Base-by-base conservation (phyloP, 2,888 invertebrate species). In the Suillia variegata region DNA sequence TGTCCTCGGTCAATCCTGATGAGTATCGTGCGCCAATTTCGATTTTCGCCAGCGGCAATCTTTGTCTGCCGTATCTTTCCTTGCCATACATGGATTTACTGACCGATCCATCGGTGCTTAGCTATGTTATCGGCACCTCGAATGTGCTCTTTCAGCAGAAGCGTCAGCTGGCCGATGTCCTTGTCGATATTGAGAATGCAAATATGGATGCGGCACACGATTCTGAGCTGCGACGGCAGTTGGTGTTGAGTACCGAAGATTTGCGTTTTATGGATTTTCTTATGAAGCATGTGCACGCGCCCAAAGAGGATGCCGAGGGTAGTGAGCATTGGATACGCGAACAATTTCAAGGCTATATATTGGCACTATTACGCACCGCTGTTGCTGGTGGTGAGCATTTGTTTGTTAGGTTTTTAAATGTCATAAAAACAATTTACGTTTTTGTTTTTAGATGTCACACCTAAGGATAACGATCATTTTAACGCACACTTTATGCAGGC, bases 141-240 rank as follows among this genome's bases (percentile, higher is more conserved):
- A 99, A 99, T 84, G 92, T 96, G n/a, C 84, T 99, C 34, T 99
- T 98, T 79, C 94, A 95, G 79, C 98, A 98, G 80, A 96, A 96
- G 76, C 88, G 92, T 63, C 93, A 96, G 74, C 83, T 97, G 53
- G 92, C 94, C 63, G 98, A 99, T 82, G 94, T 96, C 17, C 83
- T 98, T 56, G 89, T 99, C 2, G 96, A 96, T 84, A 87, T 94
- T 56, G 94, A 93, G 78, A 91, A 90, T 67, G 89, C 89, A 67
- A 88, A 92, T 76, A 90, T 98, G 76, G 96, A 97, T 76, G n/a
- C n/a, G n/a, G 88, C 89, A 24, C 73, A 75, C 42, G 94, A 96
- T 80, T 82, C 89, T 57, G 90, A 93, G 64, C 83, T 97, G 61
- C 87, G 92, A 67, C 87, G 91, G 66, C 91, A 93, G 75, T 82